Percentiles rank a stretch among this genome's conserved stretches.
These are phyloP conservation scores for Stratiolaelaps scimitus DNA, from an alignment of 1,140 invertebrate species.

Conservation along the genomic window DNA sequence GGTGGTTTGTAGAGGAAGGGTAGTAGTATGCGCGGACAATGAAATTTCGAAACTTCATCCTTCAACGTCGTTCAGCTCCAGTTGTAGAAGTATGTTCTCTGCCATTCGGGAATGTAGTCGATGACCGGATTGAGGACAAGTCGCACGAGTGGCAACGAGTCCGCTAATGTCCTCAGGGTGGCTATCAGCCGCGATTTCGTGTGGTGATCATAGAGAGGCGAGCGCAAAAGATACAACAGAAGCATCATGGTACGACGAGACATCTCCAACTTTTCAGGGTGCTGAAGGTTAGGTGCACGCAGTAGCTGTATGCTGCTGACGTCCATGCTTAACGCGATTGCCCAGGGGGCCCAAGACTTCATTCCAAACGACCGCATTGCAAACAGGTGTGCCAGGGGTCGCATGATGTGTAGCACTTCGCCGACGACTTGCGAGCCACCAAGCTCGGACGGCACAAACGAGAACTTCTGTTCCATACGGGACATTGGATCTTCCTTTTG, in stretches of 20 bases:
- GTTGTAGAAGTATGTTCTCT: constrained; percentile 12
- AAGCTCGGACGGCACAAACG: constrained; percentile 12
- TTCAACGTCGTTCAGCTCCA: no score
- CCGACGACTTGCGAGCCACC: background rate
- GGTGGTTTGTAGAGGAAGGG: no score
- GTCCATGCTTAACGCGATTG: constrained; percentile 20
- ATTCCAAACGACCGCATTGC: background rate
- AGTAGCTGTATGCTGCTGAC: constrained; percentile 20
- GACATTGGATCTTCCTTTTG: constrained; percentile 14
- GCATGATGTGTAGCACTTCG: constrained; percentile 7
- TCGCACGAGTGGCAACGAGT: background rate
- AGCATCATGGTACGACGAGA: background rate
- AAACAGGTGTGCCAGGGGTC: background rate
- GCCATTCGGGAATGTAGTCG: background rate
- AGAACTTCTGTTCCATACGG: constrained; percentile 18
- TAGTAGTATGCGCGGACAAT: no score
- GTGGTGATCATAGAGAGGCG: background rate
- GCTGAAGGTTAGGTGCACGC: background rate
- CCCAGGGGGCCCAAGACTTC: constrained; percentile 10
- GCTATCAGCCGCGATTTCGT: background rate
- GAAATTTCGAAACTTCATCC: no score
- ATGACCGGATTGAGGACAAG: background rate
- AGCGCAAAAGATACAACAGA: background rate
- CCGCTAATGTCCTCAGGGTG: background rate
- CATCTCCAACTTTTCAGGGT: constrained; percentile 2